Base-by-base conservation (phyloP, 2,797 vertebrate species). In the Mormyrus proboscirostris region DNA sequence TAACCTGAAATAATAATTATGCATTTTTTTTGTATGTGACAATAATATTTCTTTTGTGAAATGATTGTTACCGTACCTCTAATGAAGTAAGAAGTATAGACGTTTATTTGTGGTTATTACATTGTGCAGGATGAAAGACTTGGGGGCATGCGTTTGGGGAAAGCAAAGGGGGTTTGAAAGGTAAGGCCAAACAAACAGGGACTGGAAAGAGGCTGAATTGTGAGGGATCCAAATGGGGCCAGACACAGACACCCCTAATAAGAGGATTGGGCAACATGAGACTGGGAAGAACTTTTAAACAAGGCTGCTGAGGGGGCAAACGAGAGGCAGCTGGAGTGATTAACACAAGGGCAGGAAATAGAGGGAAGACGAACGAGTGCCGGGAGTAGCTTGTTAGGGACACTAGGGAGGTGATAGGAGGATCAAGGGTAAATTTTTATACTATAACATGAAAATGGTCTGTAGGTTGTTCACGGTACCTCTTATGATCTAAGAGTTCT, bases 1-100 rank as follows among this genome's bases (percentile, higher is more conserved):
- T 41, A 87, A 87, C 55, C 53, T 29, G 25, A 87, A 87, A 55
- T 59, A 33, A 87, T 87, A 87, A 87, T 57, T 87, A 87, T 41
- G 53, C 6, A 38, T 38, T 73, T 73, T 29, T 51, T 25, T 8
- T 87, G 4, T 57, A 19, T 57, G 9, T 86, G 53, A 33, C 29
- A 41, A 41, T 38, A n/a, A 51, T 59, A 38, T 57, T 87, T 57
- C 7, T 25, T 57, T 41, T 86, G 85, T 55, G 25, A 86, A 86
- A 55, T 38, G 8, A 25, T 86, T 86, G 85, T 57, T 57, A 57
- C 85, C 14, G 41, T 87, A 41, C 86, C 53, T 57, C 38, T 57
- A 87, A 87, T 51, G 29, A 57, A 87, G 1, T 85, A 47, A 25
- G 44, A 59, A 3, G 29, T 51, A 22, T 7, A 44, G 51, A 59